Base-by-base conservation (phyloP, 2,888 invertebrate genomes). In the Sminthurinus aureus region DNA sequence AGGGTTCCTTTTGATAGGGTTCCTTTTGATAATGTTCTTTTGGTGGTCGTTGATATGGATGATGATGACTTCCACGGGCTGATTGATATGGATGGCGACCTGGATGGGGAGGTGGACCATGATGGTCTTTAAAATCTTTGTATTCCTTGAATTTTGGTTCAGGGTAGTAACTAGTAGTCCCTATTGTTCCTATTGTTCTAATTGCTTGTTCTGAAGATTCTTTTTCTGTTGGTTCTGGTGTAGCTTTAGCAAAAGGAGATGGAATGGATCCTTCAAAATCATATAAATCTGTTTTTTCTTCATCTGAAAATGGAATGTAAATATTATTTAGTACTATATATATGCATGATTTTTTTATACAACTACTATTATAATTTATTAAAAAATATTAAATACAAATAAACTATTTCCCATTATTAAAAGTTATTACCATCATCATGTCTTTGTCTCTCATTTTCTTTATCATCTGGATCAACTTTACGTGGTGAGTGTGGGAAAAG, bases 401-500 rank as follows among this genome's bases (percentile, higher is more conserved):
- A n/a, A n/a, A n/a, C n/a, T n/a, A n/a, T n/a, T n/a, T n/a, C n/a
- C n/a, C n/a, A n/a, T n/a, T n/a, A n/a, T n/a, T 50, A 6, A 22
- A 11, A 22, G 50, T 75, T 22, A n/a, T 75, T 77, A 82, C 81
- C 51, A 9, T 51, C 81, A 71, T 81, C 58, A 38, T 26, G 52
- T 52, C 8, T 13, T 52, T 52, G 52, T 11, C 13, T 24, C 24
- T 76, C 78, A 18, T 78, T 76, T 26, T 69, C 64, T 38, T 79
- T 74, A 6, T 74, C 22, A 9, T 78, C 74, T 6, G 85, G 80
- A 50, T 87, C 87, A 81, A 87, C 78, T 82, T 86, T 86, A 64
- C 87, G 83, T 11, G 88, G 88, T 15, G 88, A 88, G 81, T 88
- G 88, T 4, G 88, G 88, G 83, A 88, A 88, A 11, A 88, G 76